Evolutionary conservation across 35 echinoderm and acorn worm species (phyloP).

Genomic region (Nesometra sesokonis): DNA sequence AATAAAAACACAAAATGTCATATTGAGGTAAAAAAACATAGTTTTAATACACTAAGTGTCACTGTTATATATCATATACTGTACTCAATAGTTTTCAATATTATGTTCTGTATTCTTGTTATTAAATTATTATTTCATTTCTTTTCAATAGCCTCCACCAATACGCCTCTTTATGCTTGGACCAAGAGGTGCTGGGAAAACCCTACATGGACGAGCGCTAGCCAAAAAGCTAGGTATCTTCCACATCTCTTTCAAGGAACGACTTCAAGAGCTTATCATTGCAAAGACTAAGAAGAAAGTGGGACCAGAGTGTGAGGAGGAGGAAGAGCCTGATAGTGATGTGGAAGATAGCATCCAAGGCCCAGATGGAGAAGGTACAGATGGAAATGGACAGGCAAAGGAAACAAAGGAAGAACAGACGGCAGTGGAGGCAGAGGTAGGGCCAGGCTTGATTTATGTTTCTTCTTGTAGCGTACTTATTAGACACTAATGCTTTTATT

Average conservation of each 20-base stretch:
- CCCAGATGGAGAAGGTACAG: not conserved
- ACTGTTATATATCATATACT: too few relatives aligned
- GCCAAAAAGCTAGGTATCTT: slow-evolving; percentile 90
- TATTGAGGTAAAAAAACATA: too few relatives aligned
- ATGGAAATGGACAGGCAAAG: not conserved
- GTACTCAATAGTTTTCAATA: too few relatives aligned
- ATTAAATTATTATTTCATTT: not conserved
- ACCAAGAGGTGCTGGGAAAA: slow-evolving; percentile 77
- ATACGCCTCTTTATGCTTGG: slow-evolving; percentile 77
- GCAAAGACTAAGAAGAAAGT: slow-evolving; percentile 99
- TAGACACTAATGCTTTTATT: too few relatives aligned
- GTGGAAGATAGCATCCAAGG: slow-evolving; percentile 24
- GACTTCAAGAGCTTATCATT: slow-evolving; percentile 91
- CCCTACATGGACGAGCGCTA: slow-evolving; percentile 61
- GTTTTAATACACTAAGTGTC: too few relatives aligned
- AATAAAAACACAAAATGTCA: too few relatives aligned
- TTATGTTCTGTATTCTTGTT: too few relatives aligned
- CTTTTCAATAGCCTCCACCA: slow-evolving; percentile 58
- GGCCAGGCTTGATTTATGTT: too few relatives aligned
- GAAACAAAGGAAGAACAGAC: slow-evolving; percentile 44
- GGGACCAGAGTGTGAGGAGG: slow-evolving; percentile 91
- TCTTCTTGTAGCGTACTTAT: too few relatives aligned
- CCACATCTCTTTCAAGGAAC: slow-evolving; percentile 93
- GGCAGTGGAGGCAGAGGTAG: slow-evolving; percentile 60
- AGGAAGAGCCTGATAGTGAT: slow-evolving; percentile 85